Percentiles rank a stretch among this genome's conserved stretches.
These are phyloP conservation scores for Lampropteryx suffumata DNA, from an alignment of 2,888 invertebrate genomes.

Conservation along the genomic window DNA sequence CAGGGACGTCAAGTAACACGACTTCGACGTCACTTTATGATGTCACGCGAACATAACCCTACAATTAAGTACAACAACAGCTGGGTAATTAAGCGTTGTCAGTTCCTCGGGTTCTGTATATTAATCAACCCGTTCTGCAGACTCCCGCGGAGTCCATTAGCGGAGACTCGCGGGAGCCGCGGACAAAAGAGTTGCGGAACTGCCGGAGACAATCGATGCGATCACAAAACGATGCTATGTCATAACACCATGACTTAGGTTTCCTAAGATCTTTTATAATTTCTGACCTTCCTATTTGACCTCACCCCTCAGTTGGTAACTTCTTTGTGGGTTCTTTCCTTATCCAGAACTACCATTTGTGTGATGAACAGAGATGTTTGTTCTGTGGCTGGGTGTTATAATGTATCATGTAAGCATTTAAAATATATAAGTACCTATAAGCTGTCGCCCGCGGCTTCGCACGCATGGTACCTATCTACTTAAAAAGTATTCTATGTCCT, in stretches of 20 bases:
- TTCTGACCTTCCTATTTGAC: no score
- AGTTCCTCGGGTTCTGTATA: conserved; percentile 21
- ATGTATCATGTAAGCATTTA: no score
- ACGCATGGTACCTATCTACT: no score
- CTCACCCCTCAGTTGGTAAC: no score
- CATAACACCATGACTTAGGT: conserved; percentile 15
- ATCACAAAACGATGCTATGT: conserved; percentile 28
- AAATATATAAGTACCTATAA: no score
- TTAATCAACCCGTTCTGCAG: conserved; percentile 23
- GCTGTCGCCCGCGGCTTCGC: no score
- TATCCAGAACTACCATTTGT: no score
- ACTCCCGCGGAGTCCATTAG: conserved; percentile 23
- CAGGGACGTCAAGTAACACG: no score
- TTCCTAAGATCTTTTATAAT: neutral
- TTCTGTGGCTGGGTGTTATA: no score
- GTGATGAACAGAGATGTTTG: no score
- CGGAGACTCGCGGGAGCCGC: conserved; percentile 7
- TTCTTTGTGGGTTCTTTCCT: no score
- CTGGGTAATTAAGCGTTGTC: conserved; percentile 14
- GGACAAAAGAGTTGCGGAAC: conserved; percentile 28
- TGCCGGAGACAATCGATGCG: conserved; percentile 33
- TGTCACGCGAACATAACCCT: conserved; percentile 16
- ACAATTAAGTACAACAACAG: conserved; percentile 18
- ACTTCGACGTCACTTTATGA: conserved; percentile 6
- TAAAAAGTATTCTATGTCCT: no score